These are phyloP conservation scores for Pholis gunnellus DNA, from an alignment of 2,113 vertebrate genomes.

Conservation along the genomic window DNA sequence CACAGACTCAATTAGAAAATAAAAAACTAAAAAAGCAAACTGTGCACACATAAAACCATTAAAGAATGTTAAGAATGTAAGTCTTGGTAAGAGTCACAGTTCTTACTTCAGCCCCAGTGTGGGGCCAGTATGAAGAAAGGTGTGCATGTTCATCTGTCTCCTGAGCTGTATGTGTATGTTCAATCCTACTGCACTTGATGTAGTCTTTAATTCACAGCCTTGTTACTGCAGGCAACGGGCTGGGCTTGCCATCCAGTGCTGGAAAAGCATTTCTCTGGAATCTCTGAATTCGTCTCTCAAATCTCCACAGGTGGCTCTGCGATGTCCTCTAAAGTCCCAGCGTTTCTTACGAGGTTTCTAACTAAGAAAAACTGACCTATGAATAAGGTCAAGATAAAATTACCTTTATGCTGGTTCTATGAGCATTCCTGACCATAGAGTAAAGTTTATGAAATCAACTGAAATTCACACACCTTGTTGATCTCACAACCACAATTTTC, in stretches of 20 bases:
- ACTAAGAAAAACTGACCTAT: neutral
- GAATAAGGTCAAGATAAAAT: neutral
- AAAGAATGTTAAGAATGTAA: neutral
- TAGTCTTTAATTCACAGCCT: neutral
- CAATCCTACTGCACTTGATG: no score
- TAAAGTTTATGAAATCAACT: neutral
- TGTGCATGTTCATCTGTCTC: neutral
- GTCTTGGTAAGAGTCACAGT: neutral
- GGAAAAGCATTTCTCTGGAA: no score
- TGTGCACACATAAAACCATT: neutral
- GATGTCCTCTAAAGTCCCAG: no score
- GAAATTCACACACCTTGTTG: neutral
- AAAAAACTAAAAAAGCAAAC: neutral
- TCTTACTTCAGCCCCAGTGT: neutral
- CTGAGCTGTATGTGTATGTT: no score
- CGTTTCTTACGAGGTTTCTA: no score
- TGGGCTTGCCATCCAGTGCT: no score
- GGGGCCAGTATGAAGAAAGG: no score
- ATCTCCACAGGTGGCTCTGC: no score
- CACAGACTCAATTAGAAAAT: neutral
- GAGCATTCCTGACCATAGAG: neutral
- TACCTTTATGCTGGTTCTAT: neutral
- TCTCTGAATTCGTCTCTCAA: no score
- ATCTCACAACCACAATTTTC: neutral
- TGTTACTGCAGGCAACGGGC: neutral